Conservation (phyloP, 2,888 invertebrate species). For the Carterocephalus palaemon region DNA sequence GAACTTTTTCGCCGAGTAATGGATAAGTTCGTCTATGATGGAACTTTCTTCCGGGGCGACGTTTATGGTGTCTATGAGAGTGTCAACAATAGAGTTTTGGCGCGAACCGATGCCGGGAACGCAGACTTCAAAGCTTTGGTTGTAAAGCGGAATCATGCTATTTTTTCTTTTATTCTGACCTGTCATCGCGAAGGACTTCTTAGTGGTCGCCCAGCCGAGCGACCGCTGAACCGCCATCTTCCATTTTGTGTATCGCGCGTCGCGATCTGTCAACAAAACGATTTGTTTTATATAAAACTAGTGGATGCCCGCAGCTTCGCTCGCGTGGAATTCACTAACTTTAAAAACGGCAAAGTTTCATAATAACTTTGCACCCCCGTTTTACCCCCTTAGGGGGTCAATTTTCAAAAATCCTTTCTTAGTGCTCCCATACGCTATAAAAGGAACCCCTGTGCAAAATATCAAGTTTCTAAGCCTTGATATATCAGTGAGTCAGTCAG, state of each 20-base stretch:
- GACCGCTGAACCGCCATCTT: slow-evolving; percentile 96
- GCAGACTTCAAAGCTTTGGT: slow-evolving; percentile 41
- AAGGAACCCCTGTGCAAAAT: too few relatives aligned
- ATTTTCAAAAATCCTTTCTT: too few relatives aligned
- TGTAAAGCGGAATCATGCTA: slow-evolving; percentile 42
- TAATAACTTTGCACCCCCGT: too few relatives aligned
- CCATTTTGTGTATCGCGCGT: slow-evolving; percentile 93
- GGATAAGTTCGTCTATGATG: slow-evolving; percentile 49
- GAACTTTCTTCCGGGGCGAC: slow-evolving; percentile 37
- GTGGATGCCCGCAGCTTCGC: too few relatives aligned
- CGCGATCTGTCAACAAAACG: slow-evolving; percentile 82
- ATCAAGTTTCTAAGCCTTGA: too few relatives aligned
- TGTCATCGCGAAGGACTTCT: slow-evolving; percentile 87
- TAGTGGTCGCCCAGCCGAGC: slow-evolving; percentile 90
- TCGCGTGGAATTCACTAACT: too few relatives aligned
- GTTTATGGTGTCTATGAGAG: slow-evolving; percentile 36
- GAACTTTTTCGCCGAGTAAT: slow-evolving; percentile 63
- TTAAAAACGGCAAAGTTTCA: too few relatives aligned
- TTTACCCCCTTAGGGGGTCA: too few relatives aligned
- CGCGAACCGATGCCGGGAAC: slow-evolving; percentile 40
- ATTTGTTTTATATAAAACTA: not conserved
- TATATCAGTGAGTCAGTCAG: too few relatives aligned
- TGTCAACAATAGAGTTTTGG: slow-evolving; percentile 42
- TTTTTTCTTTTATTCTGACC: slow-evolving; percentile 77
- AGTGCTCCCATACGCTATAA: too few relatives aligned